phyloP scores from a whole-genome alignment of 2,113 vertebrate genomes.

The Amphiprion percula region DNA sequence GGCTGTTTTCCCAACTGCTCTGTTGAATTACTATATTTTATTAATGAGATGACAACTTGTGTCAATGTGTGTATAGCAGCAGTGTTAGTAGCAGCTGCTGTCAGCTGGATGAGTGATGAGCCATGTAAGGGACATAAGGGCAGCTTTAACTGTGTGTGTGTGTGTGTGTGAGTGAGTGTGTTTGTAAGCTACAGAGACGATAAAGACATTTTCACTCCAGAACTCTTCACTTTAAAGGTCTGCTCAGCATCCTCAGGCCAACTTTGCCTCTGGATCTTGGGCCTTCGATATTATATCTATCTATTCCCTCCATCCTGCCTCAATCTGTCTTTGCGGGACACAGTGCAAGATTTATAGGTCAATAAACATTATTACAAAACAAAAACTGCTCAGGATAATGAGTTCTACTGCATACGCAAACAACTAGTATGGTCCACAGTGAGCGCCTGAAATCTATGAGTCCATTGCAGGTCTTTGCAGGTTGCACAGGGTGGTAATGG shows the following conservation, averaged over 20 bases:
- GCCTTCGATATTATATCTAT: conserved; percentile 6
- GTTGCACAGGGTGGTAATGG: conserved; percentile 79
- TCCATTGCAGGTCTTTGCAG: conserved; percentile 55
- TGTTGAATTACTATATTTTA: no score
- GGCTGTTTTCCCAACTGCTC: no score
- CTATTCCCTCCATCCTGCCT: conserved; percentile 43
- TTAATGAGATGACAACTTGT: background rate
- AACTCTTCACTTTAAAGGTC: conserved; percentile 43
- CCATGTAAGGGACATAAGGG: conserved; percentile 33
- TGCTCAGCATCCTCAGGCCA: conserved; percentile 48
- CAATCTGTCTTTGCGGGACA: background rate
- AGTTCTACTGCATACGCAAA: conserved; percentile 41
- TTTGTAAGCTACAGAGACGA: conserved; percentile 36
- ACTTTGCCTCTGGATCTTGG: conserved; percentile 16
- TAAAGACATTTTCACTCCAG: conserved; percentile 61
- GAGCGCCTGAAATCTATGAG: conserved; percentile 38
- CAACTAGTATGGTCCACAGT: background rate
- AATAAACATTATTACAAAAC: background rate
- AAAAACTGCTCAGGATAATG: conserved; percentile 4
- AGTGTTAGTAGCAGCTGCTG: conserved; percentile 28
- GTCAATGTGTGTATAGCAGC: conserved; percentile 5
- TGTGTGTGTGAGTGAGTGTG: conserved; percentile 6
- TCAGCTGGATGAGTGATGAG: conserved; percentile 64
- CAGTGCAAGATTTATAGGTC: conserved; percentile 72
- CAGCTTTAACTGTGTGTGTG: conserved; percentile 24